Evolutionary conservation across 2,797 vertebrate genomes (phyloP).

Genomic region (Notoglanidium macrostoma): DNA sequence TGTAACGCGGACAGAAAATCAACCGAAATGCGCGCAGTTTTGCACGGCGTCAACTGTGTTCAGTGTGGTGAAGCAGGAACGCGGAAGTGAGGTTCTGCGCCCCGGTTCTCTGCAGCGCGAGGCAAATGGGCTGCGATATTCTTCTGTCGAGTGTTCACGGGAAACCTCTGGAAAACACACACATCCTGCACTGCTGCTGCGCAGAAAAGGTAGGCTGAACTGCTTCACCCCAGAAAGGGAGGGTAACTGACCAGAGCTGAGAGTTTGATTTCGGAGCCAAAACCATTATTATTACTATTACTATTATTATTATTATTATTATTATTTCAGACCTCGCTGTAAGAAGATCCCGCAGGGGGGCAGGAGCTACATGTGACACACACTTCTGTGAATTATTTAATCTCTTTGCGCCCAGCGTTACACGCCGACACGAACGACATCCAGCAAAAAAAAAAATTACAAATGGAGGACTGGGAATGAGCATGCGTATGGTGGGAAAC

Average conservation of each 20-base stretch:
- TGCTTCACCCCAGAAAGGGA: conserved; percentile 20
- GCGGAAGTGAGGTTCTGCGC: background rate
- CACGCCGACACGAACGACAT: conserved; percentile 20
- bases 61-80: background rate
- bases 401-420: conserved; percentile 25
- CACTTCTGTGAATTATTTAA: conserved; percentile 61
- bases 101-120: conserved; percentile 29
- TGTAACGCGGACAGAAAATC: conserved; percentile 51
- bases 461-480: conserved; percentile 56
- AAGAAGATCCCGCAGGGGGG: conserved; percentile 39
- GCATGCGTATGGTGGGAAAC: conserved; percentile 48
- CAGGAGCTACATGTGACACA: conserved; percentile 49
- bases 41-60: background rate
- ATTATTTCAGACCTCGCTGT: conserved; percentile 10
- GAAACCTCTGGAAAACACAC: conserved; percentile 45
- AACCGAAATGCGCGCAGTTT: conserved; percentile 24
- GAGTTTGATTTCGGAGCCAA: background rate
- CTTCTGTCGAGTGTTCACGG: conserved; percentile 31
- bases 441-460: conserved; percentile 24
- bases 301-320: background rate
- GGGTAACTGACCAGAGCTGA: background rate
- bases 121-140: conserved; percentile 34
- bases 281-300: background rate
- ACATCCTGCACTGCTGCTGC: conserved; percentile 4
- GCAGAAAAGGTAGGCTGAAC: conserved; percentile 35